These are phyloP conservation scores for Lamprotornis superbus DNA, from an alignment of 2,113 vertebrate species.

Conservation along the genomic window DNA sequence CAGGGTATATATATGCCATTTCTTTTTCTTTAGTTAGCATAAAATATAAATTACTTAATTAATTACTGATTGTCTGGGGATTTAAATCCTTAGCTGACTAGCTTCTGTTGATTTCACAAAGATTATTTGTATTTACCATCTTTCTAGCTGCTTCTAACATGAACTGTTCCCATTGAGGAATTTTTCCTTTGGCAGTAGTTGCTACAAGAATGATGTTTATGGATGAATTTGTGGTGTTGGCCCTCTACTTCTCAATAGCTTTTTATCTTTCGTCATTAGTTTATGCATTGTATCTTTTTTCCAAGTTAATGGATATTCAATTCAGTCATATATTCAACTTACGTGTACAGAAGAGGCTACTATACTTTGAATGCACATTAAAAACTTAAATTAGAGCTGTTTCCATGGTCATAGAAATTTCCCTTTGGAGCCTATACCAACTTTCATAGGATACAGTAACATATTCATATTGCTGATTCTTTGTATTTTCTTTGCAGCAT, in stretches of 20 bases:
- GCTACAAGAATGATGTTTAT: not conserved
- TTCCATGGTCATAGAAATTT: not conserved
- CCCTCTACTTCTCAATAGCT: not conserved
- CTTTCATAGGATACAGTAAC: not conserved
- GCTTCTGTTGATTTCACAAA: not conserved
- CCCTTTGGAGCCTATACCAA: not conserved
- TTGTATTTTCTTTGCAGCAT: constrained; percentile 76
- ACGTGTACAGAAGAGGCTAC: not conserved
- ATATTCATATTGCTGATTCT: not conserved
- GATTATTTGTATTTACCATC: not conserved
- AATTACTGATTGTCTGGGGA: not conserved
- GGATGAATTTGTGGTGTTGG: not conserved
- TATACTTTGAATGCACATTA: not conserved
- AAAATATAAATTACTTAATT: not conserved
- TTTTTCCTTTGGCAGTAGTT: not conserved
- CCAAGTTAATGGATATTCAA: not conserved
- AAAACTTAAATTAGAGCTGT: not conserved
- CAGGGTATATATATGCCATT: not conserved
- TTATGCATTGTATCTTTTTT: not conserved
- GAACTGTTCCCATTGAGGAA: not conserved
- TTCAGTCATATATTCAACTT: not conserved
- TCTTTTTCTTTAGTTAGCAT: not conserved
- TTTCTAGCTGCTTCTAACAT: not conserved
- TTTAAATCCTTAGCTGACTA: not conserved
- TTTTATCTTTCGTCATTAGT: not conserved